A percentile compares a stretch with the other conserved stretches of the same genome.
These are phyloP conservation scores for Rhagoletis pomonella DNA, from an alignment of 1,140 invertebrate genomes.

Conservation along the genomic window DNA sequence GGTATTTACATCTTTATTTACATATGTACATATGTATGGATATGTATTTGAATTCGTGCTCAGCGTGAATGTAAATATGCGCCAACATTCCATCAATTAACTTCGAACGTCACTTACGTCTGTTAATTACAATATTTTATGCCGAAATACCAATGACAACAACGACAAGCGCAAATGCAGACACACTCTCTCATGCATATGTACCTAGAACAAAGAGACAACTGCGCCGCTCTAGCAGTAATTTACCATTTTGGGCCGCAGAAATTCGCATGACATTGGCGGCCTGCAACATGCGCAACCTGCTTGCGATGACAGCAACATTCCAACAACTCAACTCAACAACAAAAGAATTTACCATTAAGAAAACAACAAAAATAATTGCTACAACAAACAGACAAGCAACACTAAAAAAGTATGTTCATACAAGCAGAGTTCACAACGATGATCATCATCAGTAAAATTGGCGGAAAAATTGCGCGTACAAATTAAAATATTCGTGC, in stretches of 20 bases:
- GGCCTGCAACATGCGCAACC: not conserved
- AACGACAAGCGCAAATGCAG: not conserved
- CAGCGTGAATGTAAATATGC: not conserved
- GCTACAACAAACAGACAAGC: constrained; percentile 1
- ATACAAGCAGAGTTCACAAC: not conserved
- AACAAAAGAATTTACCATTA: constrained; percentile 29
- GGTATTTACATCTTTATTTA: no score
- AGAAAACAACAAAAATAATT: constrained; percentile 34
- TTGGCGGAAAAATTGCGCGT: constrained; percentile 46
- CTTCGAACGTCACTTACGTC: constrained; percentile 50
- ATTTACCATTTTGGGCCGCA: constrained; percentile 38
- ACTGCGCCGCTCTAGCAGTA: not conserved
- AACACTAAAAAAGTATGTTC: not conserved
- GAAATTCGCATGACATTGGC: constrained; percentile 20
- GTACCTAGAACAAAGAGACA: not conserved
- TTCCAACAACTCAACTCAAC: constrained; percentile 47
- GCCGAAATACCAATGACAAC: constrained; percentile 40
- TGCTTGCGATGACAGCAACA: constrained; percentile 42
- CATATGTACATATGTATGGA: not conserved
- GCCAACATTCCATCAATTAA: constrained; percentile 50
- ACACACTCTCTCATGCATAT: not conserved
- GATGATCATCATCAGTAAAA: constrained; percentile 18
- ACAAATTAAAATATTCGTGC: constrained; percentile 47
- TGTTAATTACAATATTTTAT: constrained; percentile 53
- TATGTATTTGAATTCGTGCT: not conserved